Conservation (phyloP, 2,888 invertebrate species). For the Drosophila picticornis region DNA sequence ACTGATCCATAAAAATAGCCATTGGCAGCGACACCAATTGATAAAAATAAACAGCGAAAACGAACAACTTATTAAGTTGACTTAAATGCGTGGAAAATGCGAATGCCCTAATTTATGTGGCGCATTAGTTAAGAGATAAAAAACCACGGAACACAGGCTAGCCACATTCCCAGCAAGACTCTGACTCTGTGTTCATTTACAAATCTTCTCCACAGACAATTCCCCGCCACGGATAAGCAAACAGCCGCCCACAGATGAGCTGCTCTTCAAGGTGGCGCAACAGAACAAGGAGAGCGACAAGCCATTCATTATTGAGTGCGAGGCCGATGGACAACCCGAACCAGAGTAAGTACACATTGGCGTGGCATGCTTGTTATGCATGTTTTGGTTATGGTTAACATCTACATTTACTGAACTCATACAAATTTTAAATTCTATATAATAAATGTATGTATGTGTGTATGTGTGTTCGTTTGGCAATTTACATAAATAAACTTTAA, state of each 20-base stretch:
- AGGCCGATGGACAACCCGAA: constrained; percentile 97
- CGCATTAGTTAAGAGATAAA: neutral
- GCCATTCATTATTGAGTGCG: constrained; percentile 98
- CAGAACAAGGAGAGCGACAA: constrained; percentile 94
- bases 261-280: constrained; percentile 94
- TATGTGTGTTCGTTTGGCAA: constrained; percentile 11
- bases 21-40: constrained; percentile 23
- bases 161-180: neutral
- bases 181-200: constrained; percentile 14
- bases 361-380: neutral
- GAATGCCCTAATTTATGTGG: constrained; percentile 5
- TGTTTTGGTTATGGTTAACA: neutral
- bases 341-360: constrained; percentile 90
- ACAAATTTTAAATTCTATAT: neutral
- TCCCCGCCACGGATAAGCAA: constrained; percentile 96
- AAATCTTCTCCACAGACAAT: constrained; percentile 87
- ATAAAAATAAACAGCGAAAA: constrained; percentile 43
- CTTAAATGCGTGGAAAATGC: constrained; percentile 16
- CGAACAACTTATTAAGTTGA: constrained; percentile 20
- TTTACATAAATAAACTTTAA: constrained; percentile 68
- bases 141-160: neutral
- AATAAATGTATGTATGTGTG: neutral
- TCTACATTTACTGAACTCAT: neutral
- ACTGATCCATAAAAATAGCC: constrained; percentile 31
- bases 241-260: constrained; percentile 96